Base-by-base conservation (phyloP, 2,113 vertebrate species). In the Poeciliopsis occidentalis region DNA sequence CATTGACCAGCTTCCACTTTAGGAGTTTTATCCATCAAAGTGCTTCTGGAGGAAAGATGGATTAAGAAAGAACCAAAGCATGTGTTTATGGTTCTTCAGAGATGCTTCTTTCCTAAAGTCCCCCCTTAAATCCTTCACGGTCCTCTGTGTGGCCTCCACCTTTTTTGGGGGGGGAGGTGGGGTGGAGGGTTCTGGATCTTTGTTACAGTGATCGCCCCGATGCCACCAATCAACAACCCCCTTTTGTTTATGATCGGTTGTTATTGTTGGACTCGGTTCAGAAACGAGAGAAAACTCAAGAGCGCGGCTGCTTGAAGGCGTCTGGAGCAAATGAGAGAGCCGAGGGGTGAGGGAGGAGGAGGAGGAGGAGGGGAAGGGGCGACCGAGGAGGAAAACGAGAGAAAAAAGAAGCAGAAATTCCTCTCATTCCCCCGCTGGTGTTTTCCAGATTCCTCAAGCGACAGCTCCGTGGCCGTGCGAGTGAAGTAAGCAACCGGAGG, bases 231-330 rank as follows among this genome's bases (percentile, higher is more conserved):
- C 96, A 97, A 96, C 96, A 96, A 96, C 95, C 94, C 92, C 94
- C 94, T 95, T 37, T 97, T 98, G 96, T 98, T 98, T 98, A 97
- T 95, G 95, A 95, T 94, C 96, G 95, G 92, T 92, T 96, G 95
- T 97, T 97, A 96, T 97, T 96, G 95, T 98, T 98, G 96, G 97
- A 96, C 93, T 79, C 90, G 88, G 91, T 96, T 97, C 96, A 97
- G 96, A 97, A 96, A 93, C 90, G 89, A 91, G 88, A 90, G 90
- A 90, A 92, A 91, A 89, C 88, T 91, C 84, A 89, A 93, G 90
- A 89, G 91, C 92, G 93, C 88, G 94, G 93, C 75, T 69, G 88
- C n/a, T 75, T 83, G 54, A 82, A 90, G 79, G 91, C 93, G 91
- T 94, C 93, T 93, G 91, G 94, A 95, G 91, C 80, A 85, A 89